Percentiles rank a stretch among this genome's conserved stretches.
These are phyloP conservation scores for Cerastis leucographa DNA, from an alignment of 2,888 invertebrate genomes.

Conservation along the genomic window DNA sequence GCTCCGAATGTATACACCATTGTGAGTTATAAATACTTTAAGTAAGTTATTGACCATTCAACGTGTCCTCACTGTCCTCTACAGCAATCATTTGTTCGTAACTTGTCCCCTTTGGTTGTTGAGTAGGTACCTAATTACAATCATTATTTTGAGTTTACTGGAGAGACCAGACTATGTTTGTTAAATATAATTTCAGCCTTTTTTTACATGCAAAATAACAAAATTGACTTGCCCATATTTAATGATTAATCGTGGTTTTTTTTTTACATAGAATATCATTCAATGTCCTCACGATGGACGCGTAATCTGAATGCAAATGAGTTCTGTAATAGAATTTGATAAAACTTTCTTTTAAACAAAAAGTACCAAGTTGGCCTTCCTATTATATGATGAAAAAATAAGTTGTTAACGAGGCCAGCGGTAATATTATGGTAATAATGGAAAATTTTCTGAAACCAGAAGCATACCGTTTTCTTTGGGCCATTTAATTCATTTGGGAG, in stretches of 20 bases:
- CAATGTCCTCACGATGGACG: slow-evolving; percentile 71
- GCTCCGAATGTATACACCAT: too few species aligned
- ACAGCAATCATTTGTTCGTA: background rate
- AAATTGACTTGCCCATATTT: slow-evolving; percentile 22
- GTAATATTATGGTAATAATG: slow-evolving; percentile 43
- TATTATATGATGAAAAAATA: slow-evolving; percentile 70
- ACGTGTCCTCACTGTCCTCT: too few species aligned
- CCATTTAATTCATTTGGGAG: slow-evolving; percentile 24
- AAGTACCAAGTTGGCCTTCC: slow-evolving; percentile 73
- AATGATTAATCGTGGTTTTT: slow-evolving; percentile 52
- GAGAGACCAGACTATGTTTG: too few species aligned
- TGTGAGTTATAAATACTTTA: background rate
- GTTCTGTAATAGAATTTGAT: slow-evolving; percentile 79
- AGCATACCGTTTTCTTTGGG: background rate
- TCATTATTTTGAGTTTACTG: background rate
- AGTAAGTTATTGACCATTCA: background rate
- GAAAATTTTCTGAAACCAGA: slow-evolving; percentile 10
- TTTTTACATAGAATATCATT: slow-evolving; percentile 71
- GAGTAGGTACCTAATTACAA: background rate
- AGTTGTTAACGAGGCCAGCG: slow-evolving; percentile 69
- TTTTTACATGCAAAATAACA: background rate
- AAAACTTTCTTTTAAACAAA: slow-evolving; percentile 78
- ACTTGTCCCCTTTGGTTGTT: background rate
- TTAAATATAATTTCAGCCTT: background rate
- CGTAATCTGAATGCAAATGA: slow-evolving; percentile 80